A percentile compares a stretch with the other conserved stretches of the same genome.
Conservation (phyloP, 2,113 vertebrate genomes). For the Parus major region DNA sequence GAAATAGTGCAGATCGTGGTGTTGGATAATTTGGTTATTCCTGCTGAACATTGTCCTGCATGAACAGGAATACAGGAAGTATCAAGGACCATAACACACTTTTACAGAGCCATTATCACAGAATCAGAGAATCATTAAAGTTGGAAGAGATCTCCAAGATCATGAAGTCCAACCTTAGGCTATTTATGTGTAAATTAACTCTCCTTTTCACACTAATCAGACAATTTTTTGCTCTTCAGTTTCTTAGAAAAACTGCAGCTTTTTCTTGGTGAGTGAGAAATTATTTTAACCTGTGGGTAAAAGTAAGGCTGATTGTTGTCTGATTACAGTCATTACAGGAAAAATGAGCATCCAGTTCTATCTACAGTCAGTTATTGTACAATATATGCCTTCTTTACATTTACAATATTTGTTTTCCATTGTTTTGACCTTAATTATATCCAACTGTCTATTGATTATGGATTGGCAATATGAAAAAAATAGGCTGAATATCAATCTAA, state of each 20-base stretch:
- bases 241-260: not conserved
- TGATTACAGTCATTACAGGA: not conserved
- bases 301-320: not conserved
- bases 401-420: not conserved
- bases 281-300: not conserved
- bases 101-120: not conserved
- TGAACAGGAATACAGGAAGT: not conserved
- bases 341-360: not conserved
- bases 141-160: not conserved
- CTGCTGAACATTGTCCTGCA: not conserved
- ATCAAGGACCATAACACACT: not conserved
- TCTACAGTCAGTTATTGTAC: not conserved
- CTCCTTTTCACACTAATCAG: not conserved
- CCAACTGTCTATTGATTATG: not conserved
- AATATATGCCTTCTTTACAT: not conserved
- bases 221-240: not conserved
- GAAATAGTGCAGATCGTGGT: not conserved
- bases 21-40: not conserved
- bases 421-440: not conserved
- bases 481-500: not conserved
- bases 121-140: not conserved
- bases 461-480: not conserved
- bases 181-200: not conserved
- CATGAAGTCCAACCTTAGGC: not conserved
- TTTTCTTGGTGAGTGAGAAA: not conserved